These are phyloP conservation scores for Unio pictorum DNA, from an alignment of 2,888 invertebrate species.

Conservation along the genomic window DNA sequence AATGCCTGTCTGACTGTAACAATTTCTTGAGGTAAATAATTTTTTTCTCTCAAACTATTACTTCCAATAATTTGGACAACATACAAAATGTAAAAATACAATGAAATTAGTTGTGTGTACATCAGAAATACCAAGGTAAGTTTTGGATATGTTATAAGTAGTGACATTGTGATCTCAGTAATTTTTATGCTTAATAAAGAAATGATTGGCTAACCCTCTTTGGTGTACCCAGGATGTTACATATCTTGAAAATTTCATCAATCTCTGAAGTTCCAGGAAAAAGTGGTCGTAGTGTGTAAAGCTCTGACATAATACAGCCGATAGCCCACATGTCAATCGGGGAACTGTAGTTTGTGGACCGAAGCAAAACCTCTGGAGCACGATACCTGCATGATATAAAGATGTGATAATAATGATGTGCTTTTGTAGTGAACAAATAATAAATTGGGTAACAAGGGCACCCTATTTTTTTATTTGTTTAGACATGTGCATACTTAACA, in stretches of 20 bases:
- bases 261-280: conserved; percentile 98
- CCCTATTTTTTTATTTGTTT: background rate
- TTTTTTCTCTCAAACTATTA: no score
- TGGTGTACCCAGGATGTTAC: conserved; percentile 93
- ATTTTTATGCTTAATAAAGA: background rate
- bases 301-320: conserved; percentile 97
- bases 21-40: no score
- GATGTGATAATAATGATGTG: background rate
- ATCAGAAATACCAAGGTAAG: no score
- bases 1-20: no score
- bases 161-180: background rate
- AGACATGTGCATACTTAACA: background rate
- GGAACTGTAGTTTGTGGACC: conserved; percentile 95
- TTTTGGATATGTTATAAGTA: no score
- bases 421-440: background rate
- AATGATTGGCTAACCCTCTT: conserved; percentile 78
- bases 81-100: no score
- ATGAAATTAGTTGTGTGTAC: no score
- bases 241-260: conserved; percentile 95
- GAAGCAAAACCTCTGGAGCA: conserved; percentile 93
- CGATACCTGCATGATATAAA: conserved; percentile 80
- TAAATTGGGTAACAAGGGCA: no score
- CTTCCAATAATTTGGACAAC: no score
- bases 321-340: conserved; percentile 99
- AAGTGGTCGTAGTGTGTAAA: conserved; percentile 93